Evolutionary conservation across 2,797 vertebrate genomes (phyloP), one percentile per base, ranked within the genome.

Genomic region (Apogon hyalosoma): DNA sequence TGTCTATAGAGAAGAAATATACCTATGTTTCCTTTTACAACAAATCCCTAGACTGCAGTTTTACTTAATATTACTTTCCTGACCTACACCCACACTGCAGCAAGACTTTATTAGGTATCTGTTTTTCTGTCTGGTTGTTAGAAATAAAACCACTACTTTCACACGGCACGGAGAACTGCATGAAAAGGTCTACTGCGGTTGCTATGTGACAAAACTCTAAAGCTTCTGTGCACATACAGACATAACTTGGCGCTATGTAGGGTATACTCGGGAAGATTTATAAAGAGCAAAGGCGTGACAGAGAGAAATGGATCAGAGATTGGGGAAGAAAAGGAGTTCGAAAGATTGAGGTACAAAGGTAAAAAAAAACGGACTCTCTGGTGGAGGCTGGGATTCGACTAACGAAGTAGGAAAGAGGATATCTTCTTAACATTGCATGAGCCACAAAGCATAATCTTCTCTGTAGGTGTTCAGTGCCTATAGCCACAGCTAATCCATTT

Each of bases 401-500:
- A 63, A 63, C 11, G 69, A 68, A 75, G 50, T 15, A 38, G 24
- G 28, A 69, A 51, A 61, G 31, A 74, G 42, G 67, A 67, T 58
- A 41, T 60, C 45, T 33, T 57, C n/a, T 69, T 51, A 77, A 63
- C 18, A 59, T 16, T 43, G 7, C 36, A 21, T 36, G 24, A 49
- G 48, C 67, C 39, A 42, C 47, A 77, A 69, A 57, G 54, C 14
- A 61, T 84, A 75, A 84, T 85, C 77, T 77, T 63, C 74, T 63
- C 73, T 42, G 64, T 53, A 71, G 73, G 82, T 71, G 58, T 57
- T 69, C 33, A 52, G 68, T 1, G 43, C 63, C 65, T 73, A 62
- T 54, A 69, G 63, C 43, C 24, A 63, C 57, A 56, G 58, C 80
- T 83, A 88, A 88, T 90, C 83, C 69, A 54, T 14, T 76, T 86